These are phyloP conservation scores for Criorhina ranunculi DNA, from an alignment of 2,888 invertebrate genomes.

Conservation along the genomic window DNA sequence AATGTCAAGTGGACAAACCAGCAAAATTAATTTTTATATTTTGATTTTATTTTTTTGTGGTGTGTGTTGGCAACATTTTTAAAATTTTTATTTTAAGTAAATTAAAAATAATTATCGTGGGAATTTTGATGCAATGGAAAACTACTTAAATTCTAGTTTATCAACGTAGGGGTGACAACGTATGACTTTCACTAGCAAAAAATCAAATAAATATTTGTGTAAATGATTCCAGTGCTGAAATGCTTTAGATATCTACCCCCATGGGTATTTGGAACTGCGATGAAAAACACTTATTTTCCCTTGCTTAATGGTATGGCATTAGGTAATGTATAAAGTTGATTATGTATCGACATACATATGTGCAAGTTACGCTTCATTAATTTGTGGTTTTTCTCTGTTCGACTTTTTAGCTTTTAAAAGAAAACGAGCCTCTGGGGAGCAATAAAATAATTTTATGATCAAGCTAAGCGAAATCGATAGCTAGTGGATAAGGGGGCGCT, in stretches of 20 bases:
- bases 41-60: slow-evolving; percentile 3
- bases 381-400: background rate
- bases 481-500: background rate
- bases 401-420: background rate
- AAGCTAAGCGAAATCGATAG: background rate
- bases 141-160: background rate
- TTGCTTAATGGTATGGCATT: background rate
- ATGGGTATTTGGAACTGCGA: background rate
- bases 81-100: background rate
- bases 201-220: background rate
- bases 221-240: background rate
- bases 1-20: slow-evolving; percentile 9
- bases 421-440: background rate
- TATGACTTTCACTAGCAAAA: background rate
- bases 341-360: background rate
- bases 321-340: background rate
- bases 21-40: background rate
- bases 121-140: slow-evolving; percentile 17
- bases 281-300: background rate
- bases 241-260: too few species aligned
- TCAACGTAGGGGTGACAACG: background rate
- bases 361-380: background rate
- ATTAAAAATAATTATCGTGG: slow-evolving; percentile 33
- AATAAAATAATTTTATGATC: slow-evolving; percentile 1
- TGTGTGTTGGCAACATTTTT: slow-evolving; percentile 9